These are phyloP conservation scores for Porites divaricata DNA, from an alignment of 92 coral and sea anemone species.

Conservation along the genomic window DNA sequence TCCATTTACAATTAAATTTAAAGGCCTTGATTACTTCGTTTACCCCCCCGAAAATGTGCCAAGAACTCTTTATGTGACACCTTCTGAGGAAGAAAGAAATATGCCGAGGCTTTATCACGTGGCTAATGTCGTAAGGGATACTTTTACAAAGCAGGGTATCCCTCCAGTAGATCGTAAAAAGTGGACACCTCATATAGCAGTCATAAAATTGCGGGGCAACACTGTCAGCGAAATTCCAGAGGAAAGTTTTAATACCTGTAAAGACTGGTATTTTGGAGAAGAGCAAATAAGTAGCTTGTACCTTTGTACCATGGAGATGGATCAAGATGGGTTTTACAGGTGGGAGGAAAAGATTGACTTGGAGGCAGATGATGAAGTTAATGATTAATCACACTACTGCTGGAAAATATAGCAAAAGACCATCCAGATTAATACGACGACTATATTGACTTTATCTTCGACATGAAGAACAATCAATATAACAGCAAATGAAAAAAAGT, in stretches of 20 bases:
- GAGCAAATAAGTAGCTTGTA: conserved; percentile 68
- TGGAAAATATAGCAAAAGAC: no score
- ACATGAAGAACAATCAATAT: no score
- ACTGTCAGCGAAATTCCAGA: conserved; percentile 78
- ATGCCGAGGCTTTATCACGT: conserved; percentile 53
- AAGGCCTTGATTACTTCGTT: conserved; percentile 89
- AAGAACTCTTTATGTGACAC: conserved; percentile 82
- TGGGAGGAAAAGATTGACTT: conserved; percentile 62
- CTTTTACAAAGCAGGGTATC: conserved; percentile 68
- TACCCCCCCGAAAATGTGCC: no score
- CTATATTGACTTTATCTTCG: no score
- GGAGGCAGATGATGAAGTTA: neutral
- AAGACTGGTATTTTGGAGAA: conserved; percentile 71
- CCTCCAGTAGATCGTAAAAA: conserved; percentile 68
- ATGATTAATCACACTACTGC: neutral
- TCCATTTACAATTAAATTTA: conserved; percentile 56
- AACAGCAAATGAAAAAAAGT: no score
- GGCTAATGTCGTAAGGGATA: conserved; percentile 57
- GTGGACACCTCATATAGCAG: conserved; percentile 84
- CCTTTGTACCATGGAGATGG: conserved; percentile 89
- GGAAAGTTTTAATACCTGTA: conserved; percentile 69
- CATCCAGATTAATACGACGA: no score
- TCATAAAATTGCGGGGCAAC: conserved; percentile 83
- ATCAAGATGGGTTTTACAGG: conserved; percentile 87
- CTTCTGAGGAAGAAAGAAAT: conserved; percentile 59